Conservation (phyloP, 2,888 invertebrate species). For the Lottia scabra region DNA sequence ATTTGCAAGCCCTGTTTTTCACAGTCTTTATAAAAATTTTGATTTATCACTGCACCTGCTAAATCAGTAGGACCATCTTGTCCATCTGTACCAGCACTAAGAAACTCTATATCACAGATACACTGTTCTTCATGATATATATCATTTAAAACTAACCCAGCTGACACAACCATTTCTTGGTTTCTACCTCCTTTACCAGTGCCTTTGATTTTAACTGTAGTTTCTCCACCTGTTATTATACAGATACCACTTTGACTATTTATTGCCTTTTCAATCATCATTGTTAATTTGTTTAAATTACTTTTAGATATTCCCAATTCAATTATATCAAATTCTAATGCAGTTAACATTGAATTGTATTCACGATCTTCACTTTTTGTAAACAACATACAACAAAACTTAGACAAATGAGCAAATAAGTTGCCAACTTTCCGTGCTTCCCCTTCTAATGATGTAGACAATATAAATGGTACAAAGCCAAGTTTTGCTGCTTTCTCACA, state of each 20-base stretch:
- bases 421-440: conserved; percentile 73
- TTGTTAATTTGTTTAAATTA: conserved; percentile 41
- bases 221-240: conserved; percentile 90
- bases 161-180: conserved; percentile 90
- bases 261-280: conserved; percentile 44
- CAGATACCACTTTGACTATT: conserved; percentile 69
- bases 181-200: conserved; percentile 91
- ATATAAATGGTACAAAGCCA: conserved; percentile 76
- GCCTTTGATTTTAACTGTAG: conserved; percentile 83
- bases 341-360: conserved; percentile 29
- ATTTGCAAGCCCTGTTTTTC: conserved; percentile 64
- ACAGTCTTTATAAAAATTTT: conserved; percentile 68
- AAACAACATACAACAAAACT: conserved; percentile 45
- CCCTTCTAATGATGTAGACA: conserved; percentile 80
- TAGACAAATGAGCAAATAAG: conserved; percentile 55
- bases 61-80: conserved; percentile 97
- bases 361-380: conserved; percentile 29
- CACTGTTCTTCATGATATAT: conserved; percentile 18
- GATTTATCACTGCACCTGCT: conserved; percentile 85
- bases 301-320: conserved; percentile 44
- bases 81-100: conserved; percentile 95
- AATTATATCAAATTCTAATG: conserved; percentile 51
- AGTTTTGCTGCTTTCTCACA: conserved; percentile 72
- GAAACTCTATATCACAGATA: conserved; percentile 72
- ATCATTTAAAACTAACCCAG: conserved; percentile 68